Conservation (phyloP, 2,797 vertebrate genomes). For the Kryptolebias ocellatus region DNA sequence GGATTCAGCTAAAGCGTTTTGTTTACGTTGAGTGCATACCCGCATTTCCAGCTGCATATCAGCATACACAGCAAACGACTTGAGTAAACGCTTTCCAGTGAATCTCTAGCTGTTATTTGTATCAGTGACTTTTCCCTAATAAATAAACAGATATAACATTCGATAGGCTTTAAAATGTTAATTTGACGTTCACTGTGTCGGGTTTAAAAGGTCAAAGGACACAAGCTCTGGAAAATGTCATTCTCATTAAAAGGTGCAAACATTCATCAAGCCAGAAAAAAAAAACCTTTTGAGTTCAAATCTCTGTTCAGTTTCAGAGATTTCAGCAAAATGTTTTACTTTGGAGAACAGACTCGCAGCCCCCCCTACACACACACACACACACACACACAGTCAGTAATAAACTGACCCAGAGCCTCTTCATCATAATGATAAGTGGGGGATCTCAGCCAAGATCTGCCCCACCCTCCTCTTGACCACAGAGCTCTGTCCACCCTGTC, state of each 20-base stretch:
- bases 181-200: neutral
- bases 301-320: neutral
- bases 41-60: too few species aligned
- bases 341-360: neutral
- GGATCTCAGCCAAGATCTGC: conserved; percentile 36
- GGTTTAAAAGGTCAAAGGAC: neutral
- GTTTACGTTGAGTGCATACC: too few species aligned
- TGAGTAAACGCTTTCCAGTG: too few species aligned
- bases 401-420: conserved; percentile 13
- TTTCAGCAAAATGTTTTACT: conserved; percentile 1
- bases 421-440: conserved; percentile 39
- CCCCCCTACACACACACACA: neutral
- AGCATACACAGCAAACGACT: too few species aligned
- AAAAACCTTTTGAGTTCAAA: neutral
- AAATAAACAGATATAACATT: neutral
- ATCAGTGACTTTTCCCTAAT: too few species aligned
- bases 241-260: too few species aligned
- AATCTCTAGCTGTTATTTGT: too few species aligned
- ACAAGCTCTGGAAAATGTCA: too few species aligned
- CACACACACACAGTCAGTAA: neutral
- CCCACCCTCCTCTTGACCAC: conserved; percentile 58
- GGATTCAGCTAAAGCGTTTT: too few species aligned
- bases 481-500: conserved; percentile 51
- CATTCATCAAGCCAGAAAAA: neutral
- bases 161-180: neutral